Percentiles rank a stretch among this genome's conserved stretches.
phyloP scores from a whole-genome alignment of 2,797 vertebrate genomes.

The Cynopterus sphinx region DNA sequence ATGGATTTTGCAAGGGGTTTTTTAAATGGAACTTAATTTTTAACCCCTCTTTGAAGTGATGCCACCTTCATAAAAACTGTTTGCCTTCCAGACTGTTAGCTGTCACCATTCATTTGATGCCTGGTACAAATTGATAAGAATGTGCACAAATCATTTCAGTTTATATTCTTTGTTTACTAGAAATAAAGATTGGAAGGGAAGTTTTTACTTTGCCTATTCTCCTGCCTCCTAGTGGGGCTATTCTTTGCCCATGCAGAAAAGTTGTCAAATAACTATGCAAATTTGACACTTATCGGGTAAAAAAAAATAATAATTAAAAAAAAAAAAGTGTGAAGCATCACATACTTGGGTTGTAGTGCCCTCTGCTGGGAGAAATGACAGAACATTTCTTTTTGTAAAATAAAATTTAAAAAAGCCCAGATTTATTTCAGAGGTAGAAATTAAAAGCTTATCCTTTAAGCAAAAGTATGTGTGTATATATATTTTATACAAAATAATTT shows the following conservation, averaged over 20 bases:
- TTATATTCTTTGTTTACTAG: background rate
- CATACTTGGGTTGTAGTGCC: background rate
- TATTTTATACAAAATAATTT: background rate
- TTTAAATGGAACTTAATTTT: background rate
- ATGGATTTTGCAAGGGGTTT: too few relatives aligned
- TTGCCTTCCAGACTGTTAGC: background rate
- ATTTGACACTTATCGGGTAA: background rate
- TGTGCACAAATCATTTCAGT: background rate
- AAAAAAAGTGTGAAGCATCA: background rate
- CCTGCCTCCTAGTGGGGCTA: background rate
- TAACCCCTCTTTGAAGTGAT: background rate
- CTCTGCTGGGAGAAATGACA: constrained; percentile 24
- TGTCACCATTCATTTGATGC: background rate
- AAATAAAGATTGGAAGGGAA: background rate
- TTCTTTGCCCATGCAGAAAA: background rate
- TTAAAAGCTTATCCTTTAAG: background rate
- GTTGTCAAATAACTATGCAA: background rate
- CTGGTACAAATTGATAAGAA: background rate
- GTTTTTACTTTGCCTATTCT: background rate
- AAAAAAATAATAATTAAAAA: too few relatives aligned
- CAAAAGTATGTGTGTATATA: background rate
- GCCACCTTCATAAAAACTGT: background rate
- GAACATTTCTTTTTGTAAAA: background rate
- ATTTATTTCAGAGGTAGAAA: background rate
- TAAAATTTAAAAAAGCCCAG: background rate